These are phyloP conservation scores for Drosophila pseudoananassae DNA, from an alignment of 1,140 invertebrate species.

Conservation along the genomic window DNA sequence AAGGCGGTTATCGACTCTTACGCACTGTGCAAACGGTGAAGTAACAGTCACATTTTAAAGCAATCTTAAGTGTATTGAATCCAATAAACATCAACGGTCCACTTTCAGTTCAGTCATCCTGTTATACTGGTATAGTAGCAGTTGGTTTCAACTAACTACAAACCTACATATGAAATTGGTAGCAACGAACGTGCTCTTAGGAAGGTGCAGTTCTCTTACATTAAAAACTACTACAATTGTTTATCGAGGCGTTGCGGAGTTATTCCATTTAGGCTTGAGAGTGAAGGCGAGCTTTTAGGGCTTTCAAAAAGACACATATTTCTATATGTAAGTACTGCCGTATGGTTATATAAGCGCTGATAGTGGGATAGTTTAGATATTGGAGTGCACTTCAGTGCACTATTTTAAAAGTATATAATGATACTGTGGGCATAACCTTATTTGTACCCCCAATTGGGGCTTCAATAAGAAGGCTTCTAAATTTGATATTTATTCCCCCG, in stretches of 20 bases:
- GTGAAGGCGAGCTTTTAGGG: not conserved
- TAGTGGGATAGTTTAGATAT: not conserved
- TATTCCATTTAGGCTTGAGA: not conserved
- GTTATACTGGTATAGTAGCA: not conserved
- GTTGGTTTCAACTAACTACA: too few species aligned
- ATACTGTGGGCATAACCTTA: not conserved
- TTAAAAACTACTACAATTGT: not conserved
- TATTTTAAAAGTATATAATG: not conserved
- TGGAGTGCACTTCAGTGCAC: not conserved
- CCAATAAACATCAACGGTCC: not conserved
- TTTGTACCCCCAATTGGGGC: not conserved
- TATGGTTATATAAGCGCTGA: not conserved
- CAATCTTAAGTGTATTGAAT: not conserved
- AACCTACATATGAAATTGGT: not conserved
- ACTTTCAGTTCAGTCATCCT: not conserved
- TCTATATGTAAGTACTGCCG: too few species aligned
- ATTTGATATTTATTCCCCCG: too few species aligned
- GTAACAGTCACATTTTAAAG: not conserved
- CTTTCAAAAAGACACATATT: not conserved
- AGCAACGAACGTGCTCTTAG: constrained; percentile 16
- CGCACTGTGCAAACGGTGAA: not conserved
- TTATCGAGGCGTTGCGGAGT: not conserved
- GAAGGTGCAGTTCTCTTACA: not conserved
- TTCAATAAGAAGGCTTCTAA: too few species aligned
- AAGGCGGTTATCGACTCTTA: constrained; percentile 27